Base-by-base conservation (phyloP, 2,888 invertebrate genomes). In the Busseola fusca region DNA sequence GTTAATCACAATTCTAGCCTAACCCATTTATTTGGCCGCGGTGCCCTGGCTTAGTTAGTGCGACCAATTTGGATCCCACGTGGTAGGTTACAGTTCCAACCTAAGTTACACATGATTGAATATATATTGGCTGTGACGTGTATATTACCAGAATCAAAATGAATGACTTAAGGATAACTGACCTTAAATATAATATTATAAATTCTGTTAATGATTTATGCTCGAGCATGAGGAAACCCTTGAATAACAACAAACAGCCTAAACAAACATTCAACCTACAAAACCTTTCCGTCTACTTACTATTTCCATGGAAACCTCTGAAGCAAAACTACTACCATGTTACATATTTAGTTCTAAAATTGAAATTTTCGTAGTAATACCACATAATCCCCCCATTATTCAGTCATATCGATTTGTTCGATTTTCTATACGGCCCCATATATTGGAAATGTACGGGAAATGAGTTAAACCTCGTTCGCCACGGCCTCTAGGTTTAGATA, bases 391-490 rank as follows among this genome's bases (percentile, higher is more conserved):
- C 88, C 87, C 86, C 76, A 87, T 88, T 87, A 89, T 88, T 88
- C 86, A 84, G 57, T n/a, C 86, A 87, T 86, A 85, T 86, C 80
- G 87, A 86, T 87, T 84, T 87, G 90, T 91, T 92, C 90, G 89
- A 91, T 92, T 91, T 89, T 87, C 90, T 86, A 89, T 91, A 91
- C 91, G 86, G 88, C 91, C 91, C 88, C 79, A 81, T 92, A 92
- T 94, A 93, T 94, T 94, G 93, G 91, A 90, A 88, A 86, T 89
- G 91, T 90, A 88, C 90, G 89, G 92, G 93, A 94, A 94, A 95
- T 94, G 93, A 95, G 94, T 94, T 94, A 94, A 95, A 91, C 93
- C 93, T 88, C 90, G 92, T 93, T 93, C 92, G 87, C 92, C 91
- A 84, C 93, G 90, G 90, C 89, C 91, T 89, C 89, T 87, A 89